phyloP scores from a whole-genome alignment of 2,113 vertebrate species.

The Anas platyrhynchos region DNA sequence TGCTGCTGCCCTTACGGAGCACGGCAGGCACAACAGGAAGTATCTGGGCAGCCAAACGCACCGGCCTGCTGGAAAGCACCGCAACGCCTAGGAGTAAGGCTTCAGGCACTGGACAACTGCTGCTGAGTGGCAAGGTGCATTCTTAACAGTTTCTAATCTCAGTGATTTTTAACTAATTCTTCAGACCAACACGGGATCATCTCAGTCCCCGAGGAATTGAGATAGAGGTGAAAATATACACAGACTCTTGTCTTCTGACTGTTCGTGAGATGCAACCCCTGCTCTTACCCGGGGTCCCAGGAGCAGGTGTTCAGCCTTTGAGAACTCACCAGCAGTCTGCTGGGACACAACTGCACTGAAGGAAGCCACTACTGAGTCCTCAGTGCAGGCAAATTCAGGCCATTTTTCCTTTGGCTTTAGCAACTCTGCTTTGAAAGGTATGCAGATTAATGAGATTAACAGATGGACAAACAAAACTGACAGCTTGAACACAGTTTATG shows the following conservation, averaged over 20 bases:
- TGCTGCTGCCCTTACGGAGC: not conserved
- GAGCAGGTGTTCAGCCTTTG: not conserved
- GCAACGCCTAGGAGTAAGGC: not conserved
- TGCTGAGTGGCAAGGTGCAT: not conserved
- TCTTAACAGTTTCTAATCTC: not conserved
- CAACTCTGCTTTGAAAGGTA: not conserved
- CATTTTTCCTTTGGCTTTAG: not conserved
- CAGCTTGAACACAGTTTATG: not conserved
- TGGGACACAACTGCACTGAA: accelerated
- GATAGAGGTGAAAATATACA: not conserved
- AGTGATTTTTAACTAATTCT: not conserved
- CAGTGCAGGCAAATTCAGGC: not conserved
- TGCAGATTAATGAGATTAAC: not conserved
- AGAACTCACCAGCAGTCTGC: not conserved
- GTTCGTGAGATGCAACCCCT: not conserved
- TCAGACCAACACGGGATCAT: not conserved
- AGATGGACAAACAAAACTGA: not conserved
- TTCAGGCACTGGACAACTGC: not conserved
- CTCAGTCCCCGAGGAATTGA: not conserved
- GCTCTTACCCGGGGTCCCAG: not conserved
- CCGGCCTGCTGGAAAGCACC: not conserved
- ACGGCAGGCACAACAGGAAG: not conserved
- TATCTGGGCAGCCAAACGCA: accelerated
- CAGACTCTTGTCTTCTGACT: not conserved
- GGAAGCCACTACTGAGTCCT: not conserved